Percentiles rank a stretch among this genome's conserved stretches.
These are phyloP conservation scores for Heliconius erato DNA, from an alignment of 2,888 invertebrate species.

Conservation along the genomic window DNA sequence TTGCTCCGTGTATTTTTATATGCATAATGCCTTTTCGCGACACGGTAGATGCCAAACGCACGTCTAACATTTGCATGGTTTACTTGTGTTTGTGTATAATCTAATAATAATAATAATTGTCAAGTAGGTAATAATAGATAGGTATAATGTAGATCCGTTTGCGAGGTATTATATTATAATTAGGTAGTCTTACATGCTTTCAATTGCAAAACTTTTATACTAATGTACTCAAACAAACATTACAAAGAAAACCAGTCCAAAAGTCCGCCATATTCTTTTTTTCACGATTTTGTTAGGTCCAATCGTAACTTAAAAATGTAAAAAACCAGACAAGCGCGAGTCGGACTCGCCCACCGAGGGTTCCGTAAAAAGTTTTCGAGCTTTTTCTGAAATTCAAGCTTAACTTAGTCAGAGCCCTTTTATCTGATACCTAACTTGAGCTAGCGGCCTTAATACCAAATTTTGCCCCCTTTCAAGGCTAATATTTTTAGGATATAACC, in stretches of 20 bases:
- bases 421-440: no score
- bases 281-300: no score
- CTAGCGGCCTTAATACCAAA: no score
- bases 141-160: conserved; percentile 5
- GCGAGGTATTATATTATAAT: neutral
- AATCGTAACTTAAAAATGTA: no score
- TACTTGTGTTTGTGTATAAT: conserved; percentile 5
- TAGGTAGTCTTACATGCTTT: neutral
- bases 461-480: no score
- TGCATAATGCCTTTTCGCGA: conserved; percentile 49
- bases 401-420: no score
- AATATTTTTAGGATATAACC: no score
- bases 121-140: neutral
- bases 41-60: conserved; percentile 10
- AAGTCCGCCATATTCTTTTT: no score
- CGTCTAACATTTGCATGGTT: conserved; percentile 4
- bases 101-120: conserved; percentile 32
- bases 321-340: no score
- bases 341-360: no score
- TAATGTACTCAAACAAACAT: neutral
- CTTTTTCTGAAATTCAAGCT: no score
- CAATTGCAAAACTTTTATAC: neutral
- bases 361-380: no score
- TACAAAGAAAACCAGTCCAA: neutral
- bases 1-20: conserved; percentile 43